phyloP scores from a whole-genome alignment of 2,113 vertebrate species.

The Lophura nycthemera region DNA sequence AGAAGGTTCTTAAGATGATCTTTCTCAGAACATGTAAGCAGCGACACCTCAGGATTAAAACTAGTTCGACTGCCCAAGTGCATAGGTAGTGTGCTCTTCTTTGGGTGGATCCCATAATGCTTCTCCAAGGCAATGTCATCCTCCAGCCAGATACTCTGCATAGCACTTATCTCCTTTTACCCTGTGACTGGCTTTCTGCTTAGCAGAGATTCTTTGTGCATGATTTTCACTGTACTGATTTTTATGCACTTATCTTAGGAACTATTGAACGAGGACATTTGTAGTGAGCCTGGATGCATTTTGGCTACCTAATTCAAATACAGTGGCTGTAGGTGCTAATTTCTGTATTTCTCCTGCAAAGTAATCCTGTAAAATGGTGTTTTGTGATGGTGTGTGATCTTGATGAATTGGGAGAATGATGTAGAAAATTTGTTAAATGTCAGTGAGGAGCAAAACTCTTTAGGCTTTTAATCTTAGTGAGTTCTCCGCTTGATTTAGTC shows the following conservation, averaged over 20 bases:
- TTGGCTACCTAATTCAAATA: background rate
- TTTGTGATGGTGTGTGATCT: background rate
- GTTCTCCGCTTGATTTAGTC: background rate
- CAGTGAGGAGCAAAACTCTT: constrained; percentile 9
- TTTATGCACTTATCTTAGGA: background rate
- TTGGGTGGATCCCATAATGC: background rate
- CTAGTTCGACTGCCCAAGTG: background rate
- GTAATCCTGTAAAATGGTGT: background rate
- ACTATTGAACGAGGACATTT: background rate
- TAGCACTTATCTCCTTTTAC: background rate
- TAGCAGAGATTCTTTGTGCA: background rate
- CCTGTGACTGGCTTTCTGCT: background rate
- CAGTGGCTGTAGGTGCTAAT: background rate
- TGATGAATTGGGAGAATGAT: background rate
- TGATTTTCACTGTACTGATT: background rate
- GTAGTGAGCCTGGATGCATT: background rate
- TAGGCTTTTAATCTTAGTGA: constrained; percentile 41
- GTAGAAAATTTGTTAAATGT: background rate
- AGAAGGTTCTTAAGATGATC: background rate
- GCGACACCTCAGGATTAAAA: background rate
- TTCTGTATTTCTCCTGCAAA: background rate
- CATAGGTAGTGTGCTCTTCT: background rate
- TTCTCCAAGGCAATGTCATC: background rate
- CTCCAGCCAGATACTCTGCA: background rate
- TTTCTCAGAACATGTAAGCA: background rate